Evolutionary conservation across 2,113 vertebrate genomes (phyloP), one percentile per base, ranked within the genome.

Genomic region (Daubentonia madagascariensis): DNA sequence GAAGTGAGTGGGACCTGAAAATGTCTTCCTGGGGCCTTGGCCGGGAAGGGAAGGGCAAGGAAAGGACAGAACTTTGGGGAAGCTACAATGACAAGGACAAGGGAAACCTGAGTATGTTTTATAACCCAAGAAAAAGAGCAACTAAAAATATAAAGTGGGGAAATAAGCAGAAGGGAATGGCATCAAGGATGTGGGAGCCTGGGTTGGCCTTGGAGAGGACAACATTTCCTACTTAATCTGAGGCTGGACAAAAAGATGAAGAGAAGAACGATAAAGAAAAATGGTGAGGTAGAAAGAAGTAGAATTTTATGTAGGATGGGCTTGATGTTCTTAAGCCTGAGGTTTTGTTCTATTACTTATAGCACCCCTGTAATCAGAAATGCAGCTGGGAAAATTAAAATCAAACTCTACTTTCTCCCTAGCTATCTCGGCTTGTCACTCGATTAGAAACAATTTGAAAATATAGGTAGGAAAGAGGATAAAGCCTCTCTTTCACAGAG

Each of bases 271-370:
- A 12, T 43, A 67, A 59, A 50, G 23, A 89, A 1, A 89, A 95
- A 94, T 23, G 3, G 6, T 35, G 78, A 86, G 37, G 35, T 18
- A 52, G 13, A 73, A 40, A 84, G 48, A 79, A 40, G 63, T 45
- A 89, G 45, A 68, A 81, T 28, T 63, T 89, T 73, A 76, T 23
- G 25, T 20, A 81, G 75, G 23, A 76, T 37, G 28, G 61, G 59
- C 5, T 25, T 67, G n/a, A 75, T 40, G 45, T 61, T 89, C 65
- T 72, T 18, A 84, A 83, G 61, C 11, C 54, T 40, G 23, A 87
- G 59, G 37, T 78, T 93, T 89, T 93, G 16, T 91, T 94, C 37
- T 97, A 63, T 85, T 96, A 96, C 37, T 89, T 88, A 89, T 10
- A 84, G 35, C 40, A 84, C 8, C 13, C 35, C 61, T 85, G 7